Conservation (phyloP, 2,888 invertebrate species). For the Dioctria linearis region DNA sequence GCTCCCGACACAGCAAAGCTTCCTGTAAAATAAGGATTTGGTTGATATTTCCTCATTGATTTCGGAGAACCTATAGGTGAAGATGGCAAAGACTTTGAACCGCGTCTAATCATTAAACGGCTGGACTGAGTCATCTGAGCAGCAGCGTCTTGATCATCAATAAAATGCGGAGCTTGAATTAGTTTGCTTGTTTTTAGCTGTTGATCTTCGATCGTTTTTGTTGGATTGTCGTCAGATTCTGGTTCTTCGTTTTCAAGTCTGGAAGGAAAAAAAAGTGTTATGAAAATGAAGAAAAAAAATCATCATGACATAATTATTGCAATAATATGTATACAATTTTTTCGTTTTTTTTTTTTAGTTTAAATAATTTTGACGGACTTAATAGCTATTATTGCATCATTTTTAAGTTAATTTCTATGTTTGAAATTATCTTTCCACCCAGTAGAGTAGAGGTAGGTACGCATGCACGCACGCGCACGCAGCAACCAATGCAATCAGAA, state of each 20-base stretch:
- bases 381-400: background rate
- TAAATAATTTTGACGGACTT: background rate
- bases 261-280: slow-evolving; percentile 24
- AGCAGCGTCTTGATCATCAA: slow-evolving; percentile 64
- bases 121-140: slow-evolving; percentile 63
- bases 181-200: slow-evolving; percentile 55
- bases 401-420: background rate
- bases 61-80: slow-evolving; percentile 78
- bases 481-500: too few species aligned
- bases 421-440: background rate
- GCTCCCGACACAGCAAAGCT: slow-evolving; percentile 63
- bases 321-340: background rate
- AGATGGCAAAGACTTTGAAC: slow-evolving; percentile 81
- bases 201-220: slow-evolving; percentile 59
- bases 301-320: background rate
- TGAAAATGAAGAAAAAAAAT: background rate
- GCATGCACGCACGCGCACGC: too few species aligned
- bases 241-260: slow-evolving; percentile 58
- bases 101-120: slow-evolving; percentile 72
- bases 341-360: background rate
- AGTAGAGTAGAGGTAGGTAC: background rate
- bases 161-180: slow-evolving; percentile 61
- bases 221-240: slow-evolving; percentile 52
- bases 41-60: slow-evolving; percentile 70
- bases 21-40: slow-evolving; percentile 75